Percentiles rank a stretch among this genome's conserved stretches.
Conservation (phyloP, 2,888 invertebrate species). For the Brachypalpus laphriformis region DNA sequence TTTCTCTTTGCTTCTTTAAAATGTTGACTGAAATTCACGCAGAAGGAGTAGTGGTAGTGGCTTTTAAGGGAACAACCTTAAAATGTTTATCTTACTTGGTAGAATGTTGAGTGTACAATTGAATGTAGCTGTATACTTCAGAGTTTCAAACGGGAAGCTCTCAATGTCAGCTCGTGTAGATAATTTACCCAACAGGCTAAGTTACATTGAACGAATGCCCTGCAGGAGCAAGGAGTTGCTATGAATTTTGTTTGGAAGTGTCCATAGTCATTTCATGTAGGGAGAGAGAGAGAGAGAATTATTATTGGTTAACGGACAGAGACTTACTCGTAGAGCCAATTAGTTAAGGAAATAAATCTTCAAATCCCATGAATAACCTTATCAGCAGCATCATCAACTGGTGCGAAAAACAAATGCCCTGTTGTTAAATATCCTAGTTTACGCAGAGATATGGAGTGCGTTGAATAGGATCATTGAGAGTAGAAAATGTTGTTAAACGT, state of each 20-base stretch:
- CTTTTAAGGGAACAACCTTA: not conserved
- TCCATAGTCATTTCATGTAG: not conserved
- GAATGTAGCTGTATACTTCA: not conserved
- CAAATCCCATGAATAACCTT: not conserved
- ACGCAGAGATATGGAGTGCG: not conserved
- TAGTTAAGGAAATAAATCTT: slow-evolving; percentile 9
- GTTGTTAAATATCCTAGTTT: not conserved
- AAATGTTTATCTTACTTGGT: slow-evolving; percentile 1
- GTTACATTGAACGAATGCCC: not conserved
- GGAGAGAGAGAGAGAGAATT: not conserved
- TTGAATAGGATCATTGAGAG: not conserved
- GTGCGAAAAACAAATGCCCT: not conserved
- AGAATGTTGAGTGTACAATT: not conserved
- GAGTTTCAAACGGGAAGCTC: not conserved
- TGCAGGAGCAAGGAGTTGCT: not conserved
- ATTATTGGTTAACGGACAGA: not conserved
- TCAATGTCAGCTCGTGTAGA: not conserved
- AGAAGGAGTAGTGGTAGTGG: not conserved
- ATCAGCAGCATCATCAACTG: not conserved
- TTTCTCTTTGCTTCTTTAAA: not conserved
- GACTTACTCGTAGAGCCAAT: not conserved
- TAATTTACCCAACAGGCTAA: not conserved
- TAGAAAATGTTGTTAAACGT: not conserved
- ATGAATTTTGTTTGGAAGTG: not conserved
- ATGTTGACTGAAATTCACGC: not conserved